Conservation (phyloP, 2,797 vertebrate species). For the Diplodus puntazzo region DNA sequence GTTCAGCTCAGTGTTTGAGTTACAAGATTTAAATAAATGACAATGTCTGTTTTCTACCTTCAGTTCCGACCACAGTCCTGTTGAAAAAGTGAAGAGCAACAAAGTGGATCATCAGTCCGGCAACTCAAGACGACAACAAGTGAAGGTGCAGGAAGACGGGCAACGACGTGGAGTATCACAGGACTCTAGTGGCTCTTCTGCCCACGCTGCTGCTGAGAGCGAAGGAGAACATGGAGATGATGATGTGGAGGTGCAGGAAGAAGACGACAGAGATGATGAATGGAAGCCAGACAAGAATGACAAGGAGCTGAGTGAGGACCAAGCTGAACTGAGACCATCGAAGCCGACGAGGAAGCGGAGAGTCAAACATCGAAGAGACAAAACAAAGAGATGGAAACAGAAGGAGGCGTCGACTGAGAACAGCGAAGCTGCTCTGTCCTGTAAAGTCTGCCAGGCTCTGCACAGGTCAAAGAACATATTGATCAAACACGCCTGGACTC, state of each 20-base stretch:
- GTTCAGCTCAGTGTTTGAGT: not conserved
- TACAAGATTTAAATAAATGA: not conserved
- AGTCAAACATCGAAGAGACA: not conserved
- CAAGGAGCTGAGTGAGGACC: not conserved
- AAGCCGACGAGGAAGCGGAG: too few relatives aligned
- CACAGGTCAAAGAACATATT: too few relatives aligned
- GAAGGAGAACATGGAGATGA: not conserved
- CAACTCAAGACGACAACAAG: not conserved
- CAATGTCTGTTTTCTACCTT: not conserved
- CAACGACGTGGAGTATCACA: not conserved
- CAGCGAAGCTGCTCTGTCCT: too few relatives aligned
- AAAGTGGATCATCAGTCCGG: not conserved
- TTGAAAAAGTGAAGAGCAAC: not conserved
- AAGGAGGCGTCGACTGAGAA: too few relatives aligned
- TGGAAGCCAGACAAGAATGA: not conserved
- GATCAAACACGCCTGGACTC: too few relatives aligned
- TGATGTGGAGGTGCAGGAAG: not conserved
- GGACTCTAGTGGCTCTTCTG: too few relatives aligned
- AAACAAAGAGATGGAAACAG: not conserved
- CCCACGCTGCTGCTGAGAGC: not conserved
- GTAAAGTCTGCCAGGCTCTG: too few relatives aligned
- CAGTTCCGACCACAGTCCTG: not conserved
- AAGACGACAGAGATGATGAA: not conserved
- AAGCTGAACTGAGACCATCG: not conserved
- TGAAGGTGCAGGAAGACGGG: not conserved